Evolutionary conservation across 2,797 vertebrate genomes (phyloP).

Genomic region (Naso thynnoides): DNA sequence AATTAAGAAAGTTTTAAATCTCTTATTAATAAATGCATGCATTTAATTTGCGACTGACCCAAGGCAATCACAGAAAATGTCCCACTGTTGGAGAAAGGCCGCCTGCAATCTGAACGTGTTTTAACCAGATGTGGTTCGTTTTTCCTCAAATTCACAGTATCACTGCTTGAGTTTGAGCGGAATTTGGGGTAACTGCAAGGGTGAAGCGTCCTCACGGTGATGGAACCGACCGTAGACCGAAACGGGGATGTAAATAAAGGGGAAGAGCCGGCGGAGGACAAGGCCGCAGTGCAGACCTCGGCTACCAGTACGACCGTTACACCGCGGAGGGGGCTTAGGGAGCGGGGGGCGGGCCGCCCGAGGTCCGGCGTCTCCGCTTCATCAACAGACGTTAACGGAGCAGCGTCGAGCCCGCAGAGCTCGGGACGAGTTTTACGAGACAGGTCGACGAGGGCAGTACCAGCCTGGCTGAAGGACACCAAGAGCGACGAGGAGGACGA

Average conservation of each 20-base stretch:
- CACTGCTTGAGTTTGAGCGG: constrained; percentile 55
- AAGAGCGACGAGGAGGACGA: constrained; percentile 78
- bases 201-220: constrained; percentile 60
- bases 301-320: constrained; percentile 67
- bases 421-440: constrained; percentile 84
- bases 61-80: constrained; percentile 78
- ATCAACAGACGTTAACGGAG: constrained; percentile 75
- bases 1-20: constrained; percentile 81
- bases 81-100: constrained; percentile 79
- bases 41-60: constrained; percentile 70
- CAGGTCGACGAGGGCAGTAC: constrained; percentile 85
- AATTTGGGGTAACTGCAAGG: constrained; percentile 18
- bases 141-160: constrained; percentile 63
- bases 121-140: constrained; percentile 63
- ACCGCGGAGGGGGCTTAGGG: constrained; percentile 79
- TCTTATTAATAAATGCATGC: constrained; percentile 66
- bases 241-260: constrained; percentile 78
- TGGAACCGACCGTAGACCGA: constrained; percentile 80
- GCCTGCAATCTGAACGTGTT: constrained; percentile 73
- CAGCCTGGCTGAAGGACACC: constrained; percentile 85
- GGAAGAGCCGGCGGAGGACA: constrained; percentile 68
- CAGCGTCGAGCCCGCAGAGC: constrained; percentile 61
- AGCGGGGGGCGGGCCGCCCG: constrained; percentile 76
- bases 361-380: constrained; percentile 73
- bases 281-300: constrained; percentile 84